Base-by-base conservation (phyloP, 92 coral and sea anemone genomes). In the Chrysogorgia sp. region DNA sequence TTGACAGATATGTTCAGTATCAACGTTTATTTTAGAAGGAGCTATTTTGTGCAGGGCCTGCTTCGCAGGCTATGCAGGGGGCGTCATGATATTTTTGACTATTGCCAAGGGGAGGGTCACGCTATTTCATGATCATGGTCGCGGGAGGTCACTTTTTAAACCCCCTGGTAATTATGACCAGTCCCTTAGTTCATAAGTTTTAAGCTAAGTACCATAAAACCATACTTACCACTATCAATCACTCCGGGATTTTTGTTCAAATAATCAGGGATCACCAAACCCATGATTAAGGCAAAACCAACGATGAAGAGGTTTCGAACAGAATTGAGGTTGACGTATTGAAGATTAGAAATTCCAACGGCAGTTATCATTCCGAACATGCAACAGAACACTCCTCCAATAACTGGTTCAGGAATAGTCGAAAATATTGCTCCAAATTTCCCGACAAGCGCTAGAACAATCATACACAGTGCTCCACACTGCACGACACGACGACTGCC, bases 301-400 rank as follows among this genome's bases (percentile, higher is more conserved):
- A 91, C 81, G 26, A 91, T 68, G 78, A 91, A 86, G 67, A 91
- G 78, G 77, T 91, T 91, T n/a, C 97, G 82, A 50, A 92, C 58
- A 12, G 90, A 88, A 67, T 90, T 88, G 86, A 91, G 74, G 74
- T 91, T 81, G 1, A 87, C 93, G 52, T 68, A 89, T 83, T 91
- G 93, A 20, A 91, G 62, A 49, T 86, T 91, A 0, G 97, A 91
- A 68, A 91, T 86, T 20, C 96, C 96, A 5, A 90, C 96, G 0
- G 89, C 86, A 8, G 92, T 71, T 10, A 90, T 85, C 67, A 90
- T 84, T 62, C 96, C 96, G 77, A 90, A 88, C 96, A 88, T 88
- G 58, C 86, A 88, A 84, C 90, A 75, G 74, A 84, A 89, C 35
- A 92, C 79, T 34, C 97, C 97, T 45, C 97, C 97, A 32, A 92